Evolutionary conservation across 2,113 vertebrate species (phyloP).

Genomic region (Hippocampus comes): DNA sequence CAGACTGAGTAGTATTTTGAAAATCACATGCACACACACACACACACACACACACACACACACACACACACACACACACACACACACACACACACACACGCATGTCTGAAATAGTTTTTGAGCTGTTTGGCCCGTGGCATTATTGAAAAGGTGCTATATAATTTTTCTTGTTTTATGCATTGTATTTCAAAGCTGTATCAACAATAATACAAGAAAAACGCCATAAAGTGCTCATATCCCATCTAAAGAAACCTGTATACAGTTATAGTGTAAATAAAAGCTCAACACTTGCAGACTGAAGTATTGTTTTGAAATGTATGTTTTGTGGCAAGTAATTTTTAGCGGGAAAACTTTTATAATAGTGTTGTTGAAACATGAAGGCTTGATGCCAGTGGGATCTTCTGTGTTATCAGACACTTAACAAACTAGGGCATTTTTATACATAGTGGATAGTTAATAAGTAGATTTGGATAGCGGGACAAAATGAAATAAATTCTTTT

Average conservation of each 20-base stretch:
- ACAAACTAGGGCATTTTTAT: too few relatives aligned
- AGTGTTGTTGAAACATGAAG: not conserved
- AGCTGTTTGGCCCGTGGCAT: slow-evolving; percentile 46
- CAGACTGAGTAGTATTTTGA: slow-evolving; percentile 51
- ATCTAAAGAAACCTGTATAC: slow-evolving; percentile 47
- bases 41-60: slow-evolving; percentile 24
- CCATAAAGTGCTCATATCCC: slow-evolving; percentile 69
- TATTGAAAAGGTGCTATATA: slow-evolving; percentile 72
- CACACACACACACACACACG: slow-evolving; percentile 9
- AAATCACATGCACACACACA: slow-evolving; percentile 9
- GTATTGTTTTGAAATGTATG: slow-evolving; percentile 26
- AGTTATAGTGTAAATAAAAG: slow-evolving; percentile 70
- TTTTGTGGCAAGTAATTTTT: slow-evolving; percentile 2
- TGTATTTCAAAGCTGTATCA: slow-evolving; percentile 33
- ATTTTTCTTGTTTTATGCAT: slow-evolving; percentile 39
- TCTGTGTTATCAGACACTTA: too few relatives aligned
- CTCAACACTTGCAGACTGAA: slow-evolving; percentile 39
- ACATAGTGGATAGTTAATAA: too few relatives aligned
- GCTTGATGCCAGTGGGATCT: too few relatives aligned
- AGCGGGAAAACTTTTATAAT: not conserved
- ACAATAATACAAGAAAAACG: slow-evolving; percentile 44
- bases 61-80: not conserved
- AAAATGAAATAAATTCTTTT: too few relatives aligned
- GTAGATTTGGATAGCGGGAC: too few relatives aligned
- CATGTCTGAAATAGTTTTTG: slow-evolving; percentile 54